Percentiles rank a stretch among this genome's conserved stretches.
Evolutionary conservation across 2,113 vertebrate genomes (phyloP).

Genomic region (Casuarius casuarius): DNA sequence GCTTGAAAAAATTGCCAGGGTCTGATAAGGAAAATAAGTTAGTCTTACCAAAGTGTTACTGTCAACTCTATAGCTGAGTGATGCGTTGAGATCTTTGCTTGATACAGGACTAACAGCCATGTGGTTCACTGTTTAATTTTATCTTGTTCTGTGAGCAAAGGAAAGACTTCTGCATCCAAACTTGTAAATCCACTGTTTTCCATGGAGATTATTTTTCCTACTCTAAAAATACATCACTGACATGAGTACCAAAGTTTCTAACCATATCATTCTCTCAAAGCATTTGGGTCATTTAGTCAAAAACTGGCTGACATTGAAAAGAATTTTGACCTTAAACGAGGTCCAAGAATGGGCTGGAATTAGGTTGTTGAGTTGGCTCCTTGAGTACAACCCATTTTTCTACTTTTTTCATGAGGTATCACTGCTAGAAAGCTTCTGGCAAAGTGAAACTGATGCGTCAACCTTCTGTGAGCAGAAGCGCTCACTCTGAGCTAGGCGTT

Average conservation of each 20-base stretch:
- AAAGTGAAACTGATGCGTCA: background rate
- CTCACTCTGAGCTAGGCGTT: background rate
- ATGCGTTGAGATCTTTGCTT: background rate
- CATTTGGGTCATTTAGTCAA: slow-evolving; percentile 54
- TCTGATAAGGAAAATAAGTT: background rate
- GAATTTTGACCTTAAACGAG: slow-evolving; percentile 51
- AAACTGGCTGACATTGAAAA: slow-evolving; percentile 52
- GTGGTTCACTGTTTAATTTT: slow-evolving; percentile 28
- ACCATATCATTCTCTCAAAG: slow-evolving; percentile 37
- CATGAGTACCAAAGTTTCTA: slow-evolving; percentile 14
- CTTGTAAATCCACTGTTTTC: slow-evolving; percentile 54
- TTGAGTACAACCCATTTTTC: slow-evolving; percentile 1
- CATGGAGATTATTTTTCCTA: slow-evolving; percentile 43
- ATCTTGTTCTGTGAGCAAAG: slow-evolving; percentile 25
- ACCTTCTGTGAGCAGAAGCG: background rate
- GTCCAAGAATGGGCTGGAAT: slow-evolving; percentile 44
- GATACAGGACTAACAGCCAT: background rate
- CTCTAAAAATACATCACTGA: slow-evolving; percentile 60
- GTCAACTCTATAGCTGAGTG: background rate
- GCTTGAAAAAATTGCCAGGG: background rate
- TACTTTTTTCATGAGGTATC: slow-evolving; percentile 25
- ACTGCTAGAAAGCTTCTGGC: slow-evolving; percentile 13
- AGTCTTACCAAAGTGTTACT: background rate
- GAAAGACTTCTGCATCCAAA: slow-evolving; percentile 38
- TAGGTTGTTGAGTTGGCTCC: slow-evolving; percentile 29